These are phyloP conservation scores for Dione juno DNA, from an alignment of 2,888 invertebrate species.

Conservation along the genomic window DNA sequence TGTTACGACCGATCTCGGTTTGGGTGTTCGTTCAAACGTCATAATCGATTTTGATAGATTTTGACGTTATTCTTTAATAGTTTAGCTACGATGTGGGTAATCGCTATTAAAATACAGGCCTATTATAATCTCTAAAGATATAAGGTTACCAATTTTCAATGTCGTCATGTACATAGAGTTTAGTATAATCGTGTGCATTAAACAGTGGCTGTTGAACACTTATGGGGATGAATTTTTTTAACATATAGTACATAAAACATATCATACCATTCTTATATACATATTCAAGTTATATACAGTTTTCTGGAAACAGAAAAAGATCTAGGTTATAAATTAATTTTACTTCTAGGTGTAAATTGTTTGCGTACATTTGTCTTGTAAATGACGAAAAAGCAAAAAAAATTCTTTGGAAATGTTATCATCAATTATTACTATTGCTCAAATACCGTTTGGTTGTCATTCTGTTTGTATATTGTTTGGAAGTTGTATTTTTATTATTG, in stretches of 20 bases:
- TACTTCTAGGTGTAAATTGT: slow-evolving; percentile 31
- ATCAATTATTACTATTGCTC: slow-evolving; percentile 62
- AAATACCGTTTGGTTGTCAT: slow-evolving; percentile 59
- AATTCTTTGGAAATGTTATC: neutral
- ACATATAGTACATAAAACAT: slow-evolving; percentile 81
- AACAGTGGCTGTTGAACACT: slow-evolving; percentile 65
- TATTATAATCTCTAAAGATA: slow-evolving; percentile 64
- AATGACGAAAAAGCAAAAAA: slow-evolving; percentile 35
- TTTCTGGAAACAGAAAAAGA: neutral
- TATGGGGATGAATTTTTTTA: slow-evolving; percentile 67
- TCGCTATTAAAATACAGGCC: slow-evolving; percentile 36
- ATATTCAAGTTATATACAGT: slow-evolving; percentile 32
- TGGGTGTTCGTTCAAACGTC: slow-evolving; percentile 16
- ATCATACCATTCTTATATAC: slow-evolving; percentile 60
- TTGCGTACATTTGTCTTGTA: slow-evolving; percentile 32
- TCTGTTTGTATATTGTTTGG: slow-evolving; percentile 28
- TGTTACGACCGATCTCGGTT: slow-evolving; percentile 13
- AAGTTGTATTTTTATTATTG: slow-evolving; percentile 16
- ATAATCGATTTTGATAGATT: slow-evolving; percentile 23
- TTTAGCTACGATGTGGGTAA: slow-evolving; percentile 18
- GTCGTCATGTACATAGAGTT: slow-evolving; percentile 65
- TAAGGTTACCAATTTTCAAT: slow-evolving; percentile 70
- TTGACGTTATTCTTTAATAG: slow-evolving; percentile 15
- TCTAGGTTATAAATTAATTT: slow-evolving; percentile 29
- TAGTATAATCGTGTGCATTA: slow-evolving; percentile 52